Evolutionary conservation across 2,113 vertebrate genomes (phyloP), one percentile per base, ranked within the genome.

Genomic region (Hepsetus odoe): DNA sequence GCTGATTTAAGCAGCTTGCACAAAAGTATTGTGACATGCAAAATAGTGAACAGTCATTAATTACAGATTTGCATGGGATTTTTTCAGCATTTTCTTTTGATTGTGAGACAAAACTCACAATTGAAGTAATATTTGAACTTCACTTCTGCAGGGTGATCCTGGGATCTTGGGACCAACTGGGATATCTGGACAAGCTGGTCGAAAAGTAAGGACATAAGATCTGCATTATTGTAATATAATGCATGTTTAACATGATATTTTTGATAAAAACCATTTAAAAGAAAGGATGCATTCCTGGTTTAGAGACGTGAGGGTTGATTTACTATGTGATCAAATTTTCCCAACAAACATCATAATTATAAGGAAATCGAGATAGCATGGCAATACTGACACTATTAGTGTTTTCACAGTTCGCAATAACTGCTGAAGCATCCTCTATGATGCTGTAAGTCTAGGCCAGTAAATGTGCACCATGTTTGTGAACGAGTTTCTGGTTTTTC

Each of bases 91-190:
- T 56, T 16, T 55, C 33, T 42, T 42, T n/a, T 42, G 20, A 26
- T 42, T 42, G 44, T 14, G 2, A 12, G 7, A 12, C n/a, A n/a
- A n/a, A 46, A 33, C 6, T 26, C 10, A 53, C 30, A 65, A 9
- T 12, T 20, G 26, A 5, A 51, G 1, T 72, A 18, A 44, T 71
- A 66, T 68, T 56, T 56, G 5, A 70, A 55, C 81, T 18, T 72
- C 10, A 42, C 55, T n/a, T 18, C 86, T 89, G 81, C 85, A 98
- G 97, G 97, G 97, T 26, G 90, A 95, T 0, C 1, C 80, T 81
- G 97, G 96, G 74, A 89, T 92, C 46, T 80, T 90, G 56, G 96
- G 96, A 28, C 88, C 94, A 46, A 86, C 90, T 22, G 97, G 97
- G 80, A 85, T 91, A 81, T 89, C 90, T 74, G 96, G 97, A 74